Evolutionary conservation across 1,140 invertebrate genomes (phyloP), one percentile per base, ranked within the genome.

Genomic region (Solen grandis): DNA sequence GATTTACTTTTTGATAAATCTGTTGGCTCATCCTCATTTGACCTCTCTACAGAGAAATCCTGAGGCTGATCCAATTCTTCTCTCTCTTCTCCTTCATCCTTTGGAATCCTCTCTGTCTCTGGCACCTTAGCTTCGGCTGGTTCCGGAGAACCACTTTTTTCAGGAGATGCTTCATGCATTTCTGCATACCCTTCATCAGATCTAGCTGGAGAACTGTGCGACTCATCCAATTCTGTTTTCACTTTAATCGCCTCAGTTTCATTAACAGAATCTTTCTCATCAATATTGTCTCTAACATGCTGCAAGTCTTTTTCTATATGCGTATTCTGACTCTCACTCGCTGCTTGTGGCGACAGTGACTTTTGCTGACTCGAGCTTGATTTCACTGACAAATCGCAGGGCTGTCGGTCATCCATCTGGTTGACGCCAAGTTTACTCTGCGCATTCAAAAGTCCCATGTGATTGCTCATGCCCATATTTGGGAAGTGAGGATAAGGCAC

Each of bases 401-500:
- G 82, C 52, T 83, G 74, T 36, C 76, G 52, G 35, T 72, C 66
- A 22, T 70, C 63, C 8, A 63, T 16, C 2, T 70, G 76, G 31
- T 41, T 66, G n/a, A n/a, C n/a, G 8, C 72, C 63, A 5, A 69
- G 41, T 35, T 63, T 79, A n/a, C 31, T 36, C 29, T 77, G 74
- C 19, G 63, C 46, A 57, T 63, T 46, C 8, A 68, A 52, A 8
- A 77, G 63, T 16, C 74, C 74, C 62, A 68, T 27, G 22, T 77
- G 74, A 68, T 36, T 52, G n/a, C 66, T 62, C 31, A 76, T 25
- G 52, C 59, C 52, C 29, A 77, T 38, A 65, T 41, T 77, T 50
- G 74, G 63, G 52, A 77, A 77, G n/a, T 77, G 76, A 16, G 83
- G 83, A 55, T 87, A 81, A 46, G 78, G 83, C 41, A 86, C 65